These are phyloP conservation scores for Eupithecia tripunctaria DNA, from an alignment of 2,888 invertebrate species.

Conservation along the genomic window DNA sequence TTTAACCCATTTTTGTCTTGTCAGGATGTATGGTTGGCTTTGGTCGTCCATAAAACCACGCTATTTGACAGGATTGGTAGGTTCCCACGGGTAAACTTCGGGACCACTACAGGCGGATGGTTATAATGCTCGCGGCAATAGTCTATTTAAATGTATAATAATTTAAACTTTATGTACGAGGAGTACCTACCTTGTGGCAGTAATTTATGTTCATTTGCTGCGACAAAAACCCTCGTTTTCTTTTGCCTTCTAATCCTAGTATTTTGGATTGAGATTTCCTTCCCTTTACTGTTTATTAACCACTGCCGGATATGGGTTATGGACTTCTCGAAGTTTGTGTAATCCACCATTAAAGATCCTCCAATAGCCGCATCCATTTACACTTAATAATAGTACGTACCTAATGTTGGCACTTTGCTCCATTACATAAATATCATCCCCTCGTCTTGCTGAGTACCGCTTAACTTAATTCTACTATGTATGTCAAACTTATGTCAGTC, in stretches of 20 bases:
- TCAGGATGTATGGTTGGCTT: conserved; percentile 23
- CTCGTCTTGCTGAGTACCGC: background rate
- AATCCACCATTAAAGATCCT: background rate
- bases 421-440: background rate
- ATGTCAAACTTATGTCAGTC: background rate
- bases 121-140: background rate
- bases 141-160: background rate
- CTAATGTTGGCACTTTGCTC: background rate
- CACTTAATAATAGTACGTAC: background rate
- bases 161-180: too few relatives aligned
- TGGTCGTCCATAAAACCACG: conserved; percentile 10
- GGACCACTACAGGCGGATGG: background rate
- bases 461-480: background rate
- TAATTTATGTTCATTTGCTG: background rate
- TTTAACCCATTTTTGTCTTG: conserved; percentile 3
- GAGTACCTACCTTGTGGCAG: background rate
- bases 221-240: background rate
- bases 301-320: background rate
- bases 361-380: background rate
- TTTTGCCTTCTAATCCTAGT: background rate
- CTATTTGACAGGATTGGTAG: background rate
- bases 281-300: background rate
- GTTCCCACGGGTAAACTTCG: conserved; percentile 23
- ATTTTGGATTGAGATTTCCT: background rate
- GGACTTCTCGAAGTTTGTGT: background rate